These are phyloP conservation scores for Siphamia tubifer DNA, from an alignment of 2,113 vertebrate species.

Conservation along the genomic window DNA sequence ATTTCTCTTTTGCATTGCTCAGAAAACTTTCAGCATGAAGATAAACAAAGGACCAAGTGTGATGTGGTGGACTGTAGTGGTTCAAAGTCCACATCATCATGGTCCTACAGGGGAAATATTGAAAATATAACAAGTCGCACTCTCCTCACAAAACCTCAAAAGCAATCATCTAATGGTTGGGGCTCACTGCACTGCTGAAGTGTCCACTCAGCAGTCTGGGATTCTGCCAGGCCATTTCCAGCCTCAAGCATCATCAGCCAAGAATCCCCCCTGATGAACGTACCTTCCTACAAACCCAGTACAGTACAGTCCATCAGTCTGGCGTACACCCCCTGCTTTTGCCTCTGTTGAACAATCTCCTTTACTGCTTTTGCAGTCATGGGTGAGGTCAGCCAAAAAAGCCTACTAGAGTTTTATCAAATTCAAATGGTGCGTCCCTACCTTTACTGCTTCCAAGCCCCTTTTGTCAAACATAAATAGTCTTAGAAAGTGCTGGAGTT, in stretches of 20 bases:
- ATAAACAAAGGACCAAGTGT: slow-evolving; percentile 3
- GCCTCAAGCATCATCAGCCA: slow-evolving; percentile 44
- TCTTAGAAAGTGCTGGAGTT: slow-evolving; percentile 39
- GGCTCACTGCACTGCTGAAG: slow-evolving; percentile 36
- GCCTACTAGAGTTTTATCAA: slow-evolving; percentile 31
- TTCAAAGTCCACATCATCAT: slow-evolving; percentile 22
- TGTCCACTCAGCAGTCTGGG: slow-evolving; percentile 70
- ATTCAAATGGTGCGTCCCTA: slow-evolving; percentile 15
- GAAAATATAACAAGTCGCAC: slow-evolving; percentile 40
- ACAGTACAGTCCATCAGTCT: slow-evolving; percentile 9
- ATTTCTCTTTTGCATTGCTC: neutral
- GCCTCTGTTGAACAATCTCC: slow-evolving; percentile 32
- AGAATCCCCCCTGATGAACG: slow-evolving; percentile 40
- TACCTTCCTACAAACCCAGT: slow-evolving; percentile 4
- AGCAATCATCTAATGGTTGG: slow-evolving; percentile 72
- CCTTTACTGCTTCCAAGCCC: neutral
- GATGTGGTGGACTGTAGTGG: neutral
- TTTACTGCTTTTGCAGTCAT: slow-evolving; percentile 1
- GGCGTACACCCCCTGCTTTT: neutral
- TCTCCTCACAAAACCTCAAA: slow-evolving; percentile 41
- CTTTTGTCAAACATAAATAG: slow-evolving; percentile 37
- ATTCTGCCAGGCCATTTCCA: slow-evolving; percentile 56
- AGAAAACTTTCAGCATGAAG: neutral
- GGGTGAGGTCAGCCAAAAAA: slow-evolving; percentile 36
- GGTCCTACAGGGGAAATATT: slow-evolving; percentile 5